These are phyloP conservation scores for Morpho helenor DNA, from an alignment of 2,888 invertebrate genomes.

Conservation along the genomic window DNA sequence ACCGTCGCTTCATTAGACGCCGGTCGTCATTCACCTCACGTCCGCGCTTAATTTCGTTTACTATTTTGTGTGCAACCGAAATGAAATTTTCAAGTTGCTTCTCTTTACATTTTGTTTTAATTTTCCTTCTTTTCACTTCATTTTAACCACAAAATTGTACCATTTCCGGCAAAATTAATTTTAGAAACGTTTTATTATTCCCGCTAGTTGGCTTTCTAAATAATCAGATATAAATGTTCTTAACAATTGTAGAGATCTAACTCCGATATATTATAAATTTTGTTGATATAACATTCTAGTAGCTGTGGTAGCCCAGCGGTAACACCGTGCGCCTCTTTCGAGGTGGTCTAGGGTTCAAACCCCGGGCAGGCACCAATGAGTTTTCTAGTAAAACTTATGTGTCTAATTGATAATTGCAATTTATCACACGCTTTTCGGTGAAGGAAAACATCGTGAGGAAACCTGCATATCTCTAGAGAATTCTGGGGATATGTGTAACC, in stretches of 20 bases:
- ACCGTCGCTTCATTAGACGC: slow-evolving; percentile 23
- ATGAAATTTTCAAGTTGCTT: slow-evolving; percentile 45
- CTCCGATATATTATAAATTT: too few species aligned
- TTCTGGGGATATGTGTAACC: too few species aligned
- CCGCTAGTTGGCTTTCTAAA: slow-evolving; percentile 5
- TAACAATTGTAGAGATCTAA: too few species aligned
- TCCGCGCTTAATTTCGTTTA: slow-evolving; percentile 62
- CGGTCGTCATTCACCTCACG: slow-evolving; percentile 29
- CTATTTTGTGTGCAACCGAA: slow-evolving; percentile 59
- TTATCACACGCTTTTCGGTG: too few species aligned
- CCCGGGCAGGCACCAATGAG: too few species aligned
- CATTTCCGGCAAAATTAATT: slow-evolving; percentile 20
- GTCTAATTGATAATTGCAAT: too few species aligned
- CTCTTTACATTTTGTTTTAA: slow-evolving; percentile 38
- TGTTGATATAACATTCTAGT: not conserved
- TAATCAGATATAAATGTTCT: not conserved
- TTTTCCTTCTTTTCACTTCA: slow-evolving; percentile 37
- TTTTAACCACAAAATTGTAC: slow-evolving; percentile 26
- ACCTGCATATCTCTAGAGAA: too few species aligned
- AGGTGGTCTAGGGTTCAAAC: too few species aligned
- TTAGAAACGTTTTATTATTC: slow-evolving; percentile 20
- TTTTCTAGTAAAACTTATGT: too few species aligned
- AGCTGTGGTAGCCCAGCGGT: too few species aligned
- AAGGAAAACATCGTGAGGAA: too few species aligned
- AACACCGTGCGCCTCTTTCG: too few species aligned